phyloP scores from a whole-genome alignment of 2,888 invertebrate genomes.

The Podotricha telesiphe region DNA sequence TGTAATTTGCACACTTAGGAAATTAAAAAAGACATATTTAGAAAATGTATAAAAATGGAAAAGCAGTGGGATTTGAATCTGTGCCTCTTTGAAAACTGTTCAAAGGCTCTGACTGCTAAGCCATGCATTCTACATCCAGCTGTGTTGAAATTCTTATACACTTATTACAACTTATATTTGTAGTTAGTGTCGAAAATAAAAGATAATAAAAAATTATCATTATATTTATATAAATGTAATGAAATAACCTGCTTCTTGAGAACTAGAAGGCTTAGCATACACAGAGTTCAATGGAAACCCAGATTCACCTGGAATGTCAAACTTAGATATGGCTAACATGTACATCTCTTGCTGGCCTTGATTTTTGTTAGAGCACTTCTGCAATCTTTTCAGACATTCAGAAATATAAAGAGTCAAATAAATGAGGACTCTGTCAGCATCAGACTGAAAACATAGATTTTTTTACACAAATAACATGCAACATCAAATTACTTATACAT shows the following conservation, averaged over 20 bases:
- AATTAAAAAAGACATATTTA: no score
- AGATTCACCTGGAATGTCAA: conserved; percentile 97
- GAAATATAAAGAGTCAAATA: conserved; percentile 98
- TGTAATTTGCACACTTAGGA: no score
- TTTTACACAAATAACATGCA: neutral
- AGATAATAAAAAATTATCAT: no score
- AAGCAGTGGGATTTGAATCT: no score
- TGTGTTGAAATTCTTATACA: no score
- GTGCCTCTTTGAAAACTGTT: no score
- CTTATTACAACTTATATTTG: no score
- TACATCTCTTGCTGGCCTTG: conserved; percentile 98
- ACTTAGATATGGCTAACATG: conserved; percentile 95
- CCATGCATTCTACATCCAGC: no score
- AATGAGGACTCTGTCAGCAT: conserved; percentile 97
- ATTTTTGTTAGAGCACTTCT: conserved; percentile 94
- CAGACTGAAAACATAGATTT: conserved; percentile 85
- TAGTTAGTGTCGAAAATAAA: no score
- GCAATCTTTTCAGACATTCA: conserved; percentile 97
- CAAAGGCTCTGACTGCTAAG: no score
- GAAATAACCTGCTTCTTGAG: conserved; percentile 90
- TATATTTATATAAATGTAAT: neutral
- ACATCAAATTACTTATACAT: no score
- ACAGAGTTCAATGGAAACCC: conserved; percentile 98
- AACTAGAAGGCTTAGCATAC: conserved; percentile 92
- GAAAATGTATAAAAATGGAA: no score